A percentile compares a stretch with the other conserved stretches of the same genome.
These are phyloP conservation scores for Thera britannica DNA, from an alignment of 2,888 invertebrate genomes.

Conservation along the genomic window DNA sequence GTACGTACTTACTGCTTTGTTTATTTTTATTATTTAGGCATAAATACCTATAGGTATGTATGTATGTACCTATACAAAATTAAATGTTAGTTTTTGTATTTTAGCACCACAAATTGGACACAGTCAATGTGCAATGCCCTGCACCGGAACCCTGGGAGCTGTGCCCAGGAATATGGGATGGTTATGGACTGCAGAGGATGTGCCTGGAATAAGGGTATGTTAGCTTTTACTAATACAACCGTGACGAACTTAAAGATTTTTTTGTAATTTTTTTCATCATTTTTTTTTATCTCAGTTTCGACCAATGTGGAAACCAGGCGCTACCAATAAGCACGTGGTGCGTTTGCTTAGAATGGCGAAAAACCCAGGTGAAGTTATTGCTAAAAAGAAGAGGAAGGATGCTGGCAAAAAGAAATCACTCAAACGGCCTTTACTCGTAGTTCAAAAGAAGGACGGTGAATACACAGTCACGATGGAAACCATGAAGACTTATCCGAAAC, in stretches of 20 bases:
- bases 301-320: conserved; percentile 76
- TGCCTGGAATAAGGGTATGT: conserved; percentile 73
- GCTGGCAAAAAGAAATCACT: conserved; percentile 61
- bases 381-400: conserved; percentile 68
- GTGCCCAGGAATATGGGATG: conserved; percentile 82
- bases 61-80: not conserved
- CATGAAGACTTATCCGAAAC: conserved; percentile 67
- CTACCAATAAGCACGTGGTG: conserved; percentile 71
- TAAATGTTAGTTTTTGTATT: conserved; percentile 26
- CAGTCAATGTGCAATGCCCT: conserved; percentile 66
- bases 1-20: conserved; percentile 65
- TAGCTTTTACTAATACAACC: conserved; percentile 10
- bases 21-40: conserved; percentile 11
- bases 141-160: conserved; percentile 59
- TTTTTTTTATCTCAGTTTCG: conserved; percentile 69
- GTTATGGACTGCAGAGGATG: conserved; percentile 75
- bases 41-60: not conserved
- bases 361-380: conserved; percentile 63
- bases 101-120: conserved; percentile 78
- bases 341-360: conserved; percentile 69
- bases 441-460: conserved; percentile 76
- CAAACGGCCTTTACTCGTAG: conserved; percentile 69
- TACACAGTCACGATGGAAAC: conserved; percentile 77
- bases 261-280: conserved; percentile 43
- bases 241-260: not conserved